Conservation (phyloP, 2,113 vertebrate genomes). For the Gymnarchus niloticus region DNA sequence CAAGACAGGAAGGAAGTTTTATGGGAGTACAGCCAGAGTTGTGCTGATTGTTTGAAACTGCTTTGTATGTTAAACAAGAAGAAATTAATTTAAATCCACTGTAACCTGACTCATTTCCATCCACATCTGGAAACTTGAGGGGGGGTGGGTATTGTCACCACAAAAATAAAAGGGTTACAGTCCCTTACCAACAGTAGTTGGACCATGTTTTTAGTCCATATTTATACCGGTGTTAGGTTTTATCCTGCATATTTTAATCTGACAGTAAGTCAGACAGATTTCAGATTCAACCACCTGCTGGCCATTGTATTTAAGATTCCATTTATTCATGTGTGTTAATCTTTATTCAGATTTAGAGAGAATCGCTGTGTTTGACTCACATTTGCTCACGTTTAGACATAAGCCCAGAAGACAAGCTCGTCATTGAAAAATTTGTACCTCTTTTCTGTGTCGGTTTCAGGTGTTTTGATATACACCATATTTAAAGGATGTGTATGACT, state of each 20-base stretch:
- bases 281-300: not conserved
- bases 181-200: not conserved
- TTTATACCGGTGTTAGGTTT: slow-evolving; percentile 21
- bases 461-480: not conserved
- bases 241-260: slow-evolving; percentile 24
- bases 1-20: no score
- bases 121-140: no score
- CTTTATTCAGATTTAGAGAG: slow-evolving; percentile 34
- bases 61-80: no score
- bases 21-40: no score
- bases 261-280: slow-evolving; percentile 25
- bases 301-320: slow-evolving; percentile 10
- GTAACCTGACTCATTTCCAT: no score
- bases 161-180: no score
- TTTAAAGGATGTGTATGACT: not conserved
- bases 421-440: not conserved
- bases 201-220: slow-evolving; percentile 19
- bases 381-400: not conserved
- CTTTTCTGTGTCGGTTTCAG: not conserved
- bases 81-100: no score
- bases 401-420: not conserved
- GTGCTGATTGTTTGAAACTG: no score
- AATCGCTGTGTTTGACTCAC: not conserved
- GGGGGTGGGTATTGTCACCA: no score
- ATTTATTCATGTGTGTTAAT: slow-evolving; percentile 14